phyloP scores from a whole-genome alignment of 1,140 invertebrate genomes.

The Varroa destructor region DNA sequence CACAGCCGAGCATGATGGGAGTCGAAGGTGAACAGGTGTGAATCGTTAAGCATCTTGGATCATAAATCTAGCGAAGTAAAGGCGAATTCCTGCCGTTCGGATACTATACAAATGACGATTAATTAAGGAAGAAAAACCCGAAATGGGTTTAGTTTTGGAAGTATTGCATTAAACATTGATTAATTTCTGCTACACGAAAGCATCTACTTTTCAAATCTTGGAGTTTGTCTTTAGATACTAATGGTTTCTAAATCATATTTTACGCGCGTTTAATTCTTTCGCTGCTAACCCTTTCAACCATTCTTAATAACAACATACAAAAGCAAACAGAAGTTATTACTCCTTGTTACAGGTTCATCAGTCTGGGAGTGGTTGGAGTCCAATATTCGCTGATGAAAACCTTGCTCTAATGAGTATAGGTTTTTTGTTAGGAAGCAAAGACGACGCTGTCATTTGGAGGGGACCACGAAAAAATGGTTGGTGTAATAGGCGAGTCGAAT shows the following conservation, averaged over 20 bases:
- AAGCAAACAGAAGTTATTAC: too few relatives aligned
- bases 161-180: neutral
- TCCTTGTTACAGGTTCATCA: slow-evolving; percentile 60
- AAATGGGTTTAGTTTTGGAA: neutral
- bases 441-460: slow-evolving; percentile 85
- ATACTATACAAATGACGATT: neutral
- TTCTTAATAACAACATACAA: too few relatives aligned
- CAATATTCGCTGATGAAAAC: slow-evolving; percentile 74
- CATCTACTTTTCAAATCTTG: too few relatives aligned
- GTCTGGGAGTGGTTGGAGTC: slow-evolving; percentile 91
- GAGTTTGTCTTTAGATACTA: too few relatives aligned
- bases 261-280: too few relatives aligned
- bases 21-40: slow-evolving; percentile 46
- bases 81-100: neutral
- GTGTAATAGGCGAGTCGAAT: neutral
- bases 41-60: neutral
- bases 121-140: neutral
- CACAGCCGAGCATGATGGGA: slow-evolving; percentile 49
- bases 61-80: neutral
- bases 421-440: slow-evolving; percentile 61
- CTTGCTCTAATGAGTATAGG: slow-evolving; percentile 83
- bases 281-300: too few relatives aligned
- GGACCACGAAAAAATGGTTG: slow-evolving; percentile 83
- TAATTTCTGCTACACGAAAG: too few relatives aligned
- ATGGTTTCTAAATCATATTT: too few relatives aligned